phyloP scores from a whole-genome alignment of 2,113 vertebrate species.

The Cygnus buccinator region DNA sequence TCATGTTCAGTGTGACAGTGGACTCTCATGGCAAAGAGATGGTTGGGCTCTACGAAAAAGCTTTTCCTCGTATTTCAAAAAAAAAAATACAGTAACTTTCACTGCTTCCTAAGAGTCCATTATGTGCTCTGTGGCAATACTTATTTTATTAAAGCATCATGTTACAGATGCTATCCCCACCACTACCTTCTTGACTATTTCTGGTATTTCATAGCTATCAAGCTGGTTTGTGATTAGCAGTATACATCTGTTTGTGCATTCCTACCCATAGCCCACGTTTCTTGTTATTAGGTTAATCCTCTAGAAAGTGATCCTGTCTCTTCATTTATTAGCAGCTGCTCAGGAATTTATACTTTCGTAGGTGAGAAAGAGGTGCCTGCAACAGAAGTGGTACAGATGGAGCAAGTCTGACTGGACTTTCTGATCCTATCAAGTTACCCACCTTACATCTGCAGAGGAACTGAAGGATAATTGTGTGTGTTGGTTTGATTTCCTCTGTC shows the following conservation, averaged over 20 bases:
- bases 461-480: not conserved
- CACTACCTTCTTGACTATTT: not conserved
- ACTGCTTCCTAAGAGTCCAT: not conserved
- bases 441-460: not conserved
- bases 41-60: not conserved
- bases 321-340: not conserved
- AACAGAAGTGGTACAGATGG: not conserved
- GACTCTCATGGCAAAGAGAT: not conserved
- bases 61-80: not conserved
- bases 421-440: not conserved
- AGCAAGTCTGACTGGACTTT: not conserved
- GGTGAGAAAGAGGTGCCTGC: not conserved
- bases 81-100: not conserved
- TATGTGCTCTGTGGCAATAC: not conserved
- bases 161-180: not conserved
- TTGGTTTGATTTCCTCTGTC: not conserved
- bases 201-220: not conserved
- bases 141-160: not conserved
- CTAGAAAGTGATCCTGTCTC: not conserved
- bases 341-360: not conserved
- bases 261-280: not conserved
- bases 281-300: not conserved
- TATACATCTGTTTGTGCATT: not conserved
- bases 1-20: not conserved
- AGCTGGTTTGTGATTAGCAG: not conserved